These are phyloP conservation scores for Saturnia pavonia DNA, from an alignment of 2,888 invertebrate species.

Conservation along the genomic window DNA sequence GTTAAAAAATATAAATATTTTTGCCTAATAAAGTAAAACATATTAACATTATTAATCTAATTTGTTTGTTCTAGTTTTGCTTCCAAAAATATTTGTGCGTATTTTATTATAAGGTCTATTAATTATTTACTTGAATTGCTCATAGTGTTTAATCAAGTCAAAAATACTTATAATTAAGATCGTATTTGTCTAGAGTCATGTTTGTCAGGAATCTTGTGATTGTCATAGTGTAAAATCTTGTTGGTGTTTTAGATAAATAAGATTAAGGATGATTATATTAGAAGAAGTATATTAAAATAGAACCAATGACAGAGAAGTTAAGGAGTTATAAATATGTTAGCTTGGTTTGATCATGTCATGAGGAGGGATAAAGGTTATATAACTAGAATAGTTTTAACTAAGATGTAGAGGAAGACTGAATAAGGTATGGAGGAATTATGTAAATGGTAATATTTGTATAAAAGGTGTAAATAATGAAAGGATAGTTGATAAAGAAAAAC, in stretches of 20 bases:
- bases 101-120: no score
- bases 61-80: no score
- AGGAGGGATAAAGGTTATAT: background rate
- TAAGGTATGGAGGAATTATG: background rate
- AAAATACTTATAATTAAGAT: no score
- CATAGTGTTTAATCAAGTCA: no score
- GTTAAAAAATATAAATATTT: no score
- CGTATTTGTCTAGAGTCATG: no score
- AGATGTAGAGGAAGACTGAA: background rate
- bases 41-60: no score
- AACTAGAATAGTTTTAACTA: background rate
- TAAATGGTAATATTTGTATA: background rate
- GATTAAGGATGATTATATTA: background rate
- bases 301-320: background rate
- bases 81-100: no score
- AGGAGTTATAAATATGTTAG: background rate
- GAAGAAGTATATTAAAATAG: background rate
- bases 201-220: no score
- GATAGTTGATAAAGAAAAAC: background rate
- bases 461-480: background rate
- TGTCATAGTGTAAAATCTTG: no score
- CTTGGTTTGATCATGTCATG: background rate
- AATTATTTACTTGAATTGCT: no score
- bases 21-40: no score
- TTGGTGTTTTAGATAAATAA: background rate